A percentile compares a stretch with the other conserved stretches of the same genome.
phyloP scores from a whole-genome alignment of 2,888 invertebrate genomes.

The Baccha elongata region DNA sequence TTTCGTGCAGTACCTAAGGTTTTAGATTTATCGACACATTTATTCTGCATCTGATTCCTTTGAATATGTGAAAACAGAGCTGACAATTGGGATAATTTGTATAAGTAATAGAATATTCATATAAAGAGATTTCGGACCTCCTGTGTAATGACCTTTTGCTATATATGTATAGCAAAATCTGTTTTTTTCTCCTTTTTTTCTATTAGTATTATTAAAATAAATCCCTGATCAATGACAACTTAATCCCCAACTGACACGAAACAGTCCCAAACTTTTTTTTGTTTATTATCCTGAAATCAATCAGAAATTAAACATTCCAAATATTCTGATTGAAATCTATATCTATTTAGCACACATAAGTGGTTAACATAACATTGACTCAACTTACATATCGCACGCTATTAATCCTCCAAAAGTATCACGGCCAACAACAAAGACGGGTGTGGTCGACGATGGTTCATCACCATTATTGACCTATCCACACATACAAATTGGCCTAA shows the following conservation, averaged over 20 bases:
- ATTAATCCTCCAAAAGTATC: constrained; percentile 25
- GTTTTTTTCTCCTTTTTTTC: too few relatives aligned
- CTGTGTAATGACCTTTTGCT: too few relatives aligned
- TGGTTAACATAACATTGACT: constrained; percentile 27
- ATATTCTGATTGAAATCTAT: constrained; percentile 63
- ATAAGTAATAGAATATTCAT: too few relatives aligned
- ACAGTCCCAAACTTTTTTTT: constrained; percentile 24
- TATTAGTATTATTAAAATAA: too few relatives aligned
- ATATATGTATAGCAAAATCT: too few relatives aligned
- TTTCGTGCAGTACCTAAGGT: too few relatives aligned
- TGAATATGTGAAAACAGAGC: too few relatives aligned
- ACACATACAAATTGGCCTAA: constrained; percentile 75
- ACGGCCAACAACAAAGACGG: background rate
- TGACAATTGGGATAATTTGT: too few relatives aligned
- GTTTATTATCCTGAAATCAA: constrained; percentile 35
- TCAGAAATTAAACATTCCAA: constrained; percentile 60
- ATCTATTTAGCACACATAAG: constrained; percentile 58
- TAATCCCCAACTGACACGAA: constrained; percentile 23
- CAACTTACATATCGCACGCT: constrained; percentile 13
- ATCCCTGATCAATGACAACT: too few relatives aligned
- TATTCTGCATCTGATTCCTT: too few relatives aligned
- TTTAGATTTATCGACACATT: too few relatives aligned
- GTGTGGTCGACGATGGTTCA: constrained; percentile 23
- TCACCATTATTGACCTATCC: constrained; percentile 73
- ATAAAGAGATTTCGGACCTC: too few relatives aligned